phyloP scores from a whole-genome alignment of 2,113 vertebrate species.

The Neodontobutis hainanensis region DNA sequence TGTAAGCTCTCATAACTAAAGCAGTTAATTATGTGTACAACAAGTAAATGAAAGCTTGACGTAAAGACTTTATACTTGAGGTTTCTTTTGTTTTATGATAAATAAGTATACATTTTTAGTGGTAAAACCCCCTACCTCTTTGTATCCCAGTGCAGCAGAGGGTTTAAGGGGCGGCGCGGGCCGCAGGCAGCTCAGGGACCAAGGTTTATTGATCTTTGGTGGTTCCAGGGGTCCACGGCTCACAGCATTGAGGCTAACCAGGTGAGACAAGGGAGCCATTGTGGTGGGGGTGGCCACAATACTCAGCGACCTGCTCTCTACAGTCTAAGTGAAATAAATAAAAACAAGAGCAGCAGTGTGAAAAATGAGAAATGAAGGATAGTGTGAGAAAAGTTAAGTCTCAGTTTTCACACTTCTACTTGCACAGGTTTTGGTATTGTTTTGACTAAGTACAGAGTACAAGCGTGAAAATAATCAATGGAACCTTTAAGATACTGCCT shows the following conservation, averaged over 20 bases:
- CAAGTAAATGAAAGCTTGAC: not conserved
- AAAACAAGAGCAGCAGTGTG: not conserved
- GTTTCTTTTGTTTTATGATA: too few species aligned
- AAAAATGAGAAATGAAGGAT: too few species aligned
- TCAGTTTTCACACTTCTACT: constrained; percentile 35
- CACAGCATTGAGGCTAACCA: constrained; percentile 81
- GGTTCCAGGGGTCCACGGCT: constrained; percentile 90
- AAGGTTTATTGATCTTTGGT: constrained; percentile 92
- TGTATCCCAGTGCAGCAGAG: constrained; percentile 94
- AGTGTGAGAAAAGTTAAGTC: too few species aligned
- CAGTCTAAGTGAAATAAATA: constrained; percentile 39
- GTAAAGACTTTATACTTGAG: not conserved
- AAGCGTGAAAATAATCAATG: not conserved
- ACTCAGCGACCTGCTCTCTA: constrained; percentile 68
- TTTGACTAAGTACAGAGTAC: constrained; percentile 15
- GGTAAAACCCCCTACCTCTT: constrained; percentile 86
- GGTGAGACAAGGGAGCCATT: constrained; percentile 72
- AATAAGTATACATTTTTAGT: not conserved
- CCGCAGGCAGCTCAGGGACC: constrained; percentile 96
- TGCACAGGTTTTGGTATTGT: constrained; percentile 8
- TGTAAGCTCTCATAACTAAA: not conserved
- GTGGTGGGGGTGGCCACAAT: constrained; percentile 56
- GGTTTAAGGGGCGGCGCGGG: constrained; percentile 95
- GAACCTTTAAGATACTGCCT: constrained; percentile 80
- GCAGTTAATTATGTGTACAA: not conserved